Evolutionary conservation across 23 tunicate species (phyloP).

Genomic region (Oikopleura albicans): DNA sequence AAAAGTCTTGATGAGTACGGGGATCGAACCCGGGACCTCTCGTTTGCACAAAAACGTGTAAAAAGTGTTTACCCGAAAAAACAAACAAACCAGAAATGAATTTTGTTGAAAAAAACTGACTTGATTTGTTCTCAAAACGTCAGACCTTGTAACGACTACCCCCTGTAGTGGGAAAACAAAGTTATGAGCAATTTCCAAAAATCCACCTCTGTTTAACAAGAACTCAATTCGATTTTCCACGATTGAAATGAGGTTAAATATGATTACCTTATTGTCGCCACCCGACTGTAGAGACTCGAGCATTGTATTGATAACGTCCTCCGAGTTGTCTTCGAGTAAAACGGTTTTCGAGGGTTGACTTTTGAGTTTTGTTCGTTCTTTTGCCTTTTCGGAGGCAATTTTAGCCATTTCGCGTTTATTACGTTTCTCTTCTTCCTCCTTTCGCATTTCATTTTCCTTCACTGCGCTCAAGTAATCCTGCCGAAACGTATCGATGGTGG

Average conservation of each 20-base stretch:
- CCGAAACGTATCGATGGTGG: background rate
- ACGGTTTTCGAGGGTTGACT: background rate
- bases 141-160: background rate
- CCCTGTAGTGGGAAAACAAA: background rate
- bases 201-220: too few species aligned
- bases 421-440: constrained; percentile 66
- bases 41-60: too few species aligned
- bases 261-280: background rate
- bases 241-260: background rate
- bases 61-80: too few species aligned
- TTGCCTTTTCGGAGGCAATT: constrained; percentile 5
- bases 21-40: too few species aligned
- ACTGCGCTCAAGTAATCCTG: background rate
- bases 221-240: background rate
- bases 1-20: too few species aligned
- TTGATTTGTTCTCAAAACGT: background rate
- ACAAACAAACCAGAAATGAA: too few species aligned
- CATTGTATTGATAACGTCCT: constrained; percentile 75
- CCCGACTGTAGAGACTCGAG: constrained; percentile 37
- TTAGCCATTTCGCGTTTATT: constrained; percentile 30
- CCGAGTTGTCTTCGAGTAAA: constrained; percentile 61
- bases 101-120: too few species aligned
- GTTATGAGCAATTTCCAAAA: background rate
- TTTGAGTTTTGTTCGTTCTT: background rate
- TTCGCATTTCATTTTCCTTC: constrained; percentile 24